phyloP scores from a whole-genome alignment of 1,140 invertebrate species.

The Drosophila sucinea region DNA sequence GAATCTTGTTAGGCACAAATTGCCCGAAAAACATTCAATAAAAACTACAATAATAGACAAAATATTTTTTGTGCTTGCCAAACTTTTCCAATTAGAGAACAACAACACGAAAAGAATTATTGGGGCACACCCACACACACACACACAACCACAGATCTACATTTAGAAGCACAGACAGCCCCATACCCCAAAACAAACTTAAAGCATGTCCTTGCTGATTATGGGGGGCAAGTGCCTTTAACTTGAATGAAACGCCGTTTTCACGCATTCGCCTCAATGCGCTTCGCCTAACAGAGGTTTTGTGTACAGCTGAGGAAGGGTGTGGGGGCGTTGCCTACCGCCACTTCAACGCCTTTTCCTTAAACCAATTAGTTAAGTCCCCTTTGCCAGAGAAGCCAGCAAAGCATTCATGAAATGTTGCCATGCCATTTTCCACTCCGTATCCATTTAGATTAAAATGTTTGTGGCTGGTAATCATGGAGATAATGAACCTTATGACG shows the following conservation, averaged over 20 bases:
- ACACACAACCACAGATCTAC: slow-evolving; percentile 21
- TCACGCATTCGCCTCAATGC: slow-evolving; percentile 69
- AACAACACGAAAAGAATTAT: slow-evolving; percentile 62
- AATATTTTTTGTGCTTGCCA: slow-evolving; percentile 43
- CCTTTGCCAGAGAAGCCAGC: slow-evolving; percentile 36
- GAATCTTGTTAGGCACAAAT: slow-evolving; percentile 13
- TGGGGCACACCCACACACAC: slow-evolving; percentile 10
- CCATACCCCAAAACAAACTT: neutral
- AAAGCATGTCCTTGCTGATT: slow-evolving; percentile 45
- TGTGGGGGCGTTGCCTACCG: neutral
- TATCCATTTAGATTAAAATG: slow-evolving; percentile 40
- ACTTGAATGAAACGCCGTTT: slow-evolving; percentile 44
- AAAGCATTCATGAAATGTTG: slow-evolving; percentile 46
- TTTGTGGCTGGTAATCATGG: slow-evolving; percentile 20
- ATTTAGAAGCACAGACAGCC: neutral
- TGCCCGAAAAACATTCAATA: slow-evolving; percentile 18
- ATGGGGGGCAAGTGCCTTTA: slow-evolving; percentile 41
- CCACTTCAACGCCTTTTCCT: slow-evolving; percentile 34
- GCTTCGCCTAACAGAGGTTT: slow-evolving; percentile 39
- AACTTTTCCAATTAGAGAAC: slow-evolving; percentile 71
- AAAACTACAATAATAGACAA: slow-evolving; percentile 49
- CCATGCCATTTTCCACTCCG: slow-evolving; percentile 37
- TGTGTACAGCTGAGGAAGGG: neutral
- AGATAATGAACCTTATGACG: slow-evolving; percentile 6
- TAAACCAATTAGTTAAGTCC: slow-evolving; percentile 53